A percentile compares a stretch with the other conserved stretches of the same genome.
Evolutionary conservation across 2,888 invertebrate species (phyloP).

Genomic region (Corythucha ciliata): DNA sequence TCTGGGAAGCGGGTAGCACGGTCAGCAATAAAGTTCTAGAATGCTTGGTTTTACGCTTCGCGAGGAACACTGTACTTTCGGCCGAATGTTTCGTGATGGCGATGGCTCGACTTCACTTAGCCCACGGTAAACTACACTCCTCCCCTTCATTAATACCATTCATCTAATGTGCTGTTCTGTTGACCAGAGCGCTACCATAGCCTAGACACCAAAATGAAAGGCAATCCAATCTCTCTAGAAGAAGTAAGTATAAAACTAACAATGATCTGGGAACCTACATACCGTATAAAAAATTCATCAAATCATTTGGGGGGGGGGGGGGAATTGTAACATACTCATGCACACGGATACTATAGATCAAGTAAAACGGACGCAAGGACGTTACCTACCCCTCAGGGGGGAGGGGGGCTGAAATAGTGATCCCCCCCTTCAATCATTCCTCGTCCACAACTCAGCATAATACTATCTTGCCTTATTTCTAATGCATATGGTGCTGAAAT

Average conservation of each 20-base stretch:
- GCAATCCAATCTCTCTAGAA: slow-evolving; percentile 60
- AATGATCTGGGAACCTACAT: too few species aligned
- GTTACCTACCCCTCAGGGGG: too few species aligned
- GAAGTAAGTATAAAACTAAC: slow-evolving; percentile 57
- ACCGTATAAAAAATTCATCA: slow-evolving; percentile 5
- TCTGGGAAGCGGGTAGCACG: slow-evolving; percentile 59
- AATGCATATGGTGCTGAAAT: too few species aligned
- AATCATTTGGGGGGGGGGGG: too few species aligned
- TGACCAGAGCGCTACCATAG: slow-evolving; percentile 57
- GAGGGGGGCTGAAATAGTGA: too few species aligned
- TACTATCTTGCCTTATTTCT: too few species aligned
- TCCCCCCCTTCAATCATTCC: too few species aligned
- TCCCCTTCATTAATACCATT: slow-evolving; percentile 3
- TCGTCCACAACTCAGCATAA: too few species aligned
- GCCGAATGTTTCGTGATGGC: slow-evolving; percentile 57
- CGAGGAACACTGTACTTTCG: slow-evolving; percentile 49
- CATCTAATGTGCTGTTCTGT: slow-evolving; percentile 16
- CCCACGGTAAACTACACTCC: slow-evolving; percentile 55
- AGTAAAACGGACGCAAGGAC: too few species aligned
- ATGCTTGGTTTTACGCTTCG: slow-evolving; percentile 57
- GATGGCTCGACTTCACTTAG: slow-evolving; percentile 52
- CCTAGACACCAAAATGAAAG: slow-evolving; percentile 60
- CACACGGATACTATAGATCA: too few species aligned
- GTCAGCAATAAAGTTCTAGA: slow-evolving; percentile 69
- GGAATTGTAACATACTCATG: too few species aligned